Evolutionary conservation across 2,113 vertebrate genomes (phyloP).

Genomic region (Oreocharis arfaki): DNA sequence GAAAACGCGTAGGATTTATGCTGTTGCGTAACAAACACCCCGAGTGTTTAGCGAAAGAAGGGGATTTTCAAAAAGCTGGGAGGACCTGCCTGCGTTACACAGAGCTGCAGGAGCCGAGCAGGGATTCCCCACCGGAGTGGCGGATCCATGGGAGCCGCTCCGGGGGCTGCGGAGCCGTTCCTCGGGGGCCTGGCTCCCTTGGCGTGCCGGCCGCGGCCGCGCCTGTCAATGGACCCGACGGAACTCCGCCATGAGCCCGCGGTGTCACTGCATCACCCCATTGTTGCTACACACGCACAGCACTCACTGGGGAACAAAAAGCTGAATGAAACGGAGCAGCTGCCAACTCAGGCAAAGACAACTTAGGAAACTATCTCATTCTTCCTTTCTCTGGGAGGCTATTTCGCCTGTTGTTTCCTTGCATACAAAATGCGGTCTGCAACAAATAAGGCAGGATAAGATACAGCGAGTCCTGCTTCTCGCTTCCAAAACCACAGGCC

Average conservation of each 20-base stretch:
- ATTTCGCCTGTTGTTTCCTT: slow-evolving; percentile 72
- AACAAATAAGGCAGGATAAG: slow-evolving; percentile 61
- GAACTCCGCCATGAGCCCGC: slow-evolving; percentile 68
- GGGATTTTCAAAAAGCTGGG: not conserved
- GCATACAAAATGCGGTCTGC: slow-evolving; percentile 74
- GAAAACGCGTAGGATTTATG: not conserved
- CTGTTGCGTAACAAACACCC: not conserved
- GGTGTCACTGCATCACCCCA: slow-evolving; percentile 69
- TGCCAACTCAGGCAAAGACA: slow-evolving; percentile 79
- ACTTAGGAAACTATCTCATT: slow-evolving; percentile 81
- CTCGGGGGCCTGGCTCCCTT: slow-evolving; percentile 63
- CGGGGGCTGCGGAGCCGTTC: slow-evolving; percentile 13
- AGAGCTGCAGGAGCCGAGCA: not conserved
- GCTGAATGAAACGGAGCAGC: slow-evolving; percentile 74
- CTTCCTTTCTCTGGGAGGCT: slow-evolving; percentile 72
- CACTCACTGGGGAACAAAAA: slow-evolving; percentile 76
- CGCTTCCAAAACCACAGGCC: slow-evolving; percentile 58
- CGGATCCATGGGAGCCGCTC: not conserved
- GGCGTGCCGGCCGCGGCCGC: not conserved
- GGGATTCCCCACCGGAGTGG: not conserved
- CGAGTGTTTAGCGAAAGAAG: fast-evolving
- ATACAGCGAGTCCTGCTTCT: slow-evolving; percentile 46
- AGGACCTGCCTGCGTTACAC: fast-evolving
- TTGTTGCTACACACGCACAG: slow-evolving; percentile 77
- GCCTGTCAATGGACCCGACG: slow-evolving; percentile 67